These are phyloP conservation scores for Eristalis arbustorum DNA, from an alignment of 2,888 invertebrate species.

Conservation along the genomic window DNA sequence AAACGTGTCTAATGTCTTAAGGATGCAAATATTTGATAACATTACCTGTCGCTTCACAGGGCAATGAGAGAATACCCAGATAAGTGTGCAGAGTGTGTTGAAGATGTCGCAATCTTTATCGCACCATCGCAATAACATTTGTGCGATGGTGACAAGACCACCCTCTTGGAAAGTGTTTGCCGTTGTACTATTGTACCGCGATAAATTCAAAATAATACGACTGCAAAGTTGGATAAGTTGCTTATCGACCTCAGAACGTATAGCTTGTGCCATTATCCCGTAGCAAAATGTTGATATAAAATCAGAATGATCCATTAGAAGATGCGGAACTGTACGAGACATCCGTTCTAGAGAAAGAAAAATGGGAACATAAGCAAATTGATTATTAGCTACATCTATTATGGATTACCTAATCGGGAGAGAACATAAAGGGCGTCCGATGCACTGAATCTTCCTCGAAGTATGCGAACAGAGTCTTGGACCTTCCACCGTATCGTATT, in stretches of 20 bases:
- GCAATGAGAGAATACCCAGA: constrained; percentile 84
- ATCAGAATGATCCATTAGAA: constrained; percentile 77
- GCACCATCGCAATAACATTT: constrained; percentile 85
- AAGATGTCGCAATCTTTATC: constrained; percentile 85
- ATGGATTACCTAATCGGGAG: constrained; percentile 75
- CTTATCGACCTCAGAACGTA: constrained; percentile 80
- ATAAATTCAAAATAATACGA: constrained; percentile 84
- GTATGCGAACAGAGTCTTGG: constrained; percentile 75
- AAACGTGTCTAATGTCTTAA: neutral
- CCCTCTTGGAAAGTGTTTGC: constrained; percentile 84
- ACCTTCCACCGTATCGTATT: constrained; percentile 77
- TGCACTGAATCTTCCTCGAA: constrained; percentile 76
- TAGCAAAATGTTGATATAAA: constrained; percentile 79
- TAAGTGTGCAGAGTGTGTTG: constrained; percentile 84
- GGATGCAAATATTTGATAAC: neutral
- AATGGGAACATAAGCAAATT: neutral
- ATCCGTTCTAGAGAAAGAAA: constrained; percentile 75
- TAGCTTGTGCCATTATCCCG: constrained; percentile 80
- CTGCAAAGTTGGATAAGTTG: constrained; percentile 79
- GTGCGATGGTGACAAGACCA: constrained; percentile 83
- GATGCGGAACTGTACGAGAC: constrained; percentile 79
- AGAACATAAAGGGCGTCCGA: constrained; percentile 77
- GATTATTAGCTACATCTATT: neutral
- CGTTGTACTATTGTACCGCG: constrained; percentile 84
- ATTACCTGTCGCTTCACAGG: constrained; percentile 77